Evolutionary conservation across 2,888 invertebrate species (phyloP), one percentile per base, ranked within the genome.

Genomic region (Lasioglossum lativentre): DNA sequence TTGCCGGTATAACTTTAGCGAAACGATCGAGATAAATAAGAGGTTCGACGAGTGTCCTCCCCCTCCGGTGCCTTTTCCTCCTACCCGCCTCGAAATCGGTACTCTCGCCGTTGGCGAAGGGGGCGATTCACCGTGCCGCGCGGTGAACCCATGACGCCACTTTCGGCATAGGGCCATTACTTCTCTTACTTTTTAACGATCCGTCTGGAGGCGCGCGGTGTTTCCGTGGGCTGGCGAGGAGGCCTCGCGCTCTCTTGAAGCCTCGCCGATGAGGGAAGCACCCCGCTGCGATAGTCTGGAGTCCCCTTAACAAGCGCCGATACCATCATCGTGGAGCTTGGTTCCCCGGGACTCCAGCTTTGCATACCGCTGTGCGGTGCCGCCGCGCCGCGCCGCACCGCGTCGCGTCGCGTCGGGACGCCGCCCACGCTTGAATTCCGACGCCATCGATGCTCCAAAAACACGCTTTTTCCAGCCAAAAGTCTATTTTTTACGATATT

Each of bases 271-370:
- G 90, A 90, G 84, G 86, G 90, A 88, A 90, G 91, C 91, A 88
- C 90, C 93, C 93, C 87, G 93, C 93, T 93, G 93, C 80, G 93
- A 90, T 89, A 90, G 93, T 92, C 91, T 91, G 92, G 90, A 85
- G 84, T 86, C 88, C 82, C 84, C 89, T 92, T 93, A 92, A 92
- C 92, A 92, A 92, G 92, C 90, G 88, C 89, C 91, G 92, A 93
- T 93, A 93, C 90, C 89, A 92, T 93, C 92, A 86, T 91, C 38
- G 70, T 45, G n/a, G 23, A 38, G 80, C 76, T 77, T 83, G 87
- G 80, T 88, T 88, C 89, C 85, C 85, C 88, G 83, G 76, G 75
- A 52, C 78, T 75, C 80, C 82, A 75, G 87, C 90, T 91, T 91
- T 89, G 89, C 90, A 91, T 89, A 88, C 85, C 85, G 82, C 82